Evolutionary conservation across 2,888 invertebrate species (phyloP).

Genomic region (Drosophila robusta): DNA sequence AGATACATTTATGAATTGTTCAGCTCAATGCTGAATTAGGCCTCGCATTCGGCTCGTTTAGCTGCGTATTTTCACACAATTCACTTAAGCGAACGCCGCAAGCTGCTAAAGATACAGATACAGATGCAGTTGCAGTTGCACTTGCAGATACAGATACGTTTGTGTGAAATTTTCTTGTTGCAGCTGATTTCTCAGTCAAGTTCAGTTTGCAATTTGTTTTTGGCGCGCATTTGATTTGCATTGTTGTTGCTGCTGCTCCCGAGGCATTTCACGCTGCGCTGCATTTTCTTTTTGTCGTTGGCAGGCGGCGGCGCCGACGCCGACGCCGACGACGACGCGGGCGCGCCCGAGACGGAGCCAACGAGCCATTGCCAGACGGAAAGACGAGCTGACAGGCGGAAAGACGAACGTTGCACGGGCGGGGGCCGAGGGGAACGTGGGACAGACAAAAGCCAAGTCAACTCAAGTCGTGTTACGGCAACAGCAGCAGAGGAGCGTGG

Average conservation of each 20-base stretch:
- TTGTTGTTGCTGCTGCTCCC: conserved; percentile 57
- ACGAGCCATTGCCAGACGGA: conserved; percentile 73
- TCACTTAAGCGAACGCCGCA: conserved; percentile 41
- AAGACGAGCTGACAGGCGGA: conserved; percentile 47
- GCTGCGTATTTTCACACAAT: conserved; percentile 42
- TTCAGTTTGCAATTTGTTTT: conserved; percentile 82
- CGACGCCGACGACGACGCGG: conserved; percentile 57
- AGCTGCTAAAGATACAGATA: conserved; percentile 37
- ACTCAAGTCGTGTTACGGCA: conserved; percentile 60
- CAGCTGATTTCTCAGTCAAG: conserved; percentile 81
- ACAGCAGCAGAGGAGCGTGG: conserved; percentile 17
- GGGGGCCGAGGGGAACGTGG: conserved; percentile 12
- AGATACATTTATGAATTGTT: conserved; percentile 30
- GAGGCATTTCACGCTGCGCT: conserved; percentile 73
- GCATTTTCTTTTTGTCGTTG: conserved; percentile 67
- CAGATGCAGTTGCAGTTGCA: conserved; percentile 20
- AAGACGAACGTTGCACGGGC: conserved; percentile 22
- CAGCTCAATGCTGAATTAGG: conserved; percentile 29
- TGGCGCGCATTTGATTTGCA: conserved; percentile 69
- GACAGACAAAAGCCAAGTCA: conserved; percentile 77
- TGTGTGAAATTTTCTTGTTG: conserved; percentile 43
- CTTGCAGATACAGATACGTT: conserved; percentile 13
- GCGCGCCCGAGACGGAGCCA: conserved; percentile 64
- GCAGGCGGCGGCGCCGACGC: conserved; percentile 64
- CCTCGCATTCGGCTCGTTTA: conserved; percentile 11